Evolutionary conservation across 2,888 invertebrate species (phyloP).

Genomic region (Palloptera scutellata): DNA sequence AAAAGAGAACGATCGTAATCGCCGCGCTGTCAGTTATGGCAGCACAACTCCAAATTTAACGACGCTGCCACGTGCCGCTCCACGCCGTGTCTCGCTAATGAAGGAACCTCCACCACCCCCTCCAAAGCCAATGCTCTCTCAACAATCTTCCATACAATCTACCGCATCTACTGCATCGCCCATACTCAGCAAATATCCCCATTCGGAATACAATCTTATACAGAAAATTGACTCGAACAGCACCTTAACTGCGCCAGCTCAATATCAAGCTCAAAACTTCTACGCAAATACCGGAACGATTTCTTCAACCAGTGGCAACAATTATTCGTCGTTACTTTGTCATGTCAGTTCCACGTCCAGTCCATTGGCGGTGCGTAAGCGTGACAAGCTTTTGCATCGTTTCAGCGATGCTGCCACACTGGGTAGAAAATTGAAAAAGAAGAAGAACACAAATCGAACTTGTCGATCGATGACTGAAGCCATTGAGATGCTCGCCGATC

Average conservation of each 20-base stretch:
- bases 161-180: conserved; percentile 48
- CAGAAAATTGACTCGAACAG: conserved; percentile 58
- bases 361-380: conserved; percentile 59
- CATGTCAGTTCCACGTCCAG: conserved; percentile 59
- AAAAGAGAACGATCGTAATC: conserved; percentile 61
- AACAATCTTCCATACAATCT: conserved; percentile 52
- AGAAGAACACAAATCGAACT: conserved; percentile 62
- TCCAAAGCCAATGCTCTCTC: conserved; percentile 54
- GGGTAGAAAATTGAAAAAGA: conserved; percentile 62
- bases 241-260: conserved; percentile 53
- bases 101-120: conserved; percentile 62
- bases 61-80: conserved; percentile 60
- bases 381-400: conserved; percentile 62
- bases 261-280: conserved; percentile 58
- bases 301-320: conserved; percentile 41
- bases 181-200: conserved; percentile 59
- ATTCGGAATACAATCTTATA: conserved; percentile 61
- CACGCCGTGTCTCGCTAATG: conserved; percentile 60
- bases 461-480: conserved; percentile 64
- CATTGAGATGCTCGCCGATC: conserved; percentile 64
- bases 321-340: conserved; percentile 58
- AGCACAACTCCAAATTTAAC: conserved; percentile 49
- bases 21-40: conserved; percentile 61
- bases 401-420: conserved; percentile 65
- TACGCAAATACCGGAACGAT: conserved; percentile 57